A percentile compares a stretch with the other conserved stretches of the same genome.
These are phyloP conservation scores for Spheniscus mendiculus DNA, from an alignment of 2,113 vertebrate genomes.

Conservation along the genomic window DNA sequence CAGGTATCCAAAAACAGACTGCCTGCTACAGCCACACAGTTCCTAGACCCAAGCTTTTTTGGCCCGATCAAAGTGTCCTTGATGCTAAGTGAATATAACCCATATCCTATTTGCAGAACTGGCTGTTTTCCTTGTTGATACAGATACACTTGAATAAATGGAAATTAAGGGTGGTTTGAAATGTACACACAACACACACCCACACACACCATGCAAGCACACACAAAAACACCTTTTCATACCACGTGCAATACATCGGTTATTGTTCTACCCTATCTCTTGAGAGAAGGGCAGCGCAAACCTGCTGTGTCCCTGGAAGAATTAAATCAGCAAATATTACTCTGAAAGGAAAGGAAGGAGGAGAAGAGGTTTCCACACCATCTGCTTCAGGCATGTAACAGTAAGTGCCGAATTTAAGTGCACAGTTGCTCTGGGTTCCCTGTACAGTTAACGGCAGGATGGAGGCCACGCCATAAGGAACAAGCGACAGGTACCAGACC, in stretches of 20 bases:
- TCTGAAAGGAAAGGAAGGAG: neutral
- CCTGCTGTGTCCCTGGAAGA: neutral
- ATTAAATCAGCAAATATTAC: neutral
- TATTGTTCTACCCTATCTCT: neutral
- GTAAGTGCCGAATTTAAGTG: neutral
- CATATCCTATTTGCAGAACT: neutral
- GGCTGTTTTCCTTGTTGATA: conserved; percentile 1
- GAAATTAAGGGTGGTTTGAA: neutral
- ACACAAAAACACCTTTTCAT: neutral
- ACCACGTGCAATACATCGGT: neutral
- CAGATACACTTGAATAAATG: neutral
- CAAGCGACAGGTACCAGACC: neutral
- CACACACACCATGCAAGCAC: neutral
- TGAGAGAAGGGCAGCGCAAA: neutral
- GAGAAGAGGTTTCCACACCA: neutral
- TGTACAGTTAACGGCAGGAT: neutral
- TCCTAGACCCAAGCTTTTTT: neutral
- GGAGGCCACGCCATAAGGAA: neutral
- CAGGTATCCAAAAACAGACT: neutral
- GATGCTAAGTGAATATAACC: neutral
- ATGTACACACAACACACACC: neutral
- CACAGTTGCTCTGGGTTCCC: neutral
- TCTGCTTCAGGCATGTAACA: neutral
- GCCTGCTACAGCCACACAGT: neutral
- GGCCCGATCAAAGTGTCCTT: neutral